phyloP scores from a whole-genome alignment of 2,888 invertebrate genomes.

The Cataglyphis albicans region DNA sequence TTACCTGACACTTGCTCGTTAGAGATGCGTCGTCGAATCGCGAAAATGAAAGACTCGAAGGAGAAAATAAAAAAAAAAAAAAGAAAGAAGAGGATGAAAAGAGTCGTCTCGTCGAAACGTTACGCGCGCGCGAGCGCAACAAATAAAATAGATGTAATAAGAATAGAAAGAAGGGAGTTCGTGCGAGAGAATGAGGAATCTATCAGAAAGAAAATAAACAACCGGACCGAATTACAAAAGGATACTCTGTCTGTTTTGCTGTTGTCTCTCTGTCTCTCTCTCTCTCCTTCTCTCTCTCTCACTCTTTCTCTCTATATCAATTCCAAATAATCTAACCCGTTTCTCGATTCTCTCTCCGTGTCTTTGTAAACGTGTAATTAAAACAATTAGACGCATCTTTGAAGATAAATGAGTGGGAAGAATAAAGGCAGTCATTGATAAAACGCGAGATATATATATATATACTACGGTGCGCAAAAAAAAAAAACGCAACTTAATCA shows the following conservation, averaged over 20 bases:
- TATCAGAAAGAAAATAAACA: constrained; percentile 42
- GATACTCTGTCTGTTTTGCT: constrained; percentile 81
- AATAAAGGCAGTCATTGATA: constrained; percentile 32
- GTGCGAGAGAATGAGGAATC: constrained; percentile 32
- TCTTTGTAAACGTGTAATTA: constrained; percentile 75
- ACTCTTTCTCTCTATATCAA: constrained; percentile 64
- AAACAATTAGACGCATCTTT: constrained; percentile 5
- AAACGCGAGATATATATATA: constrained; percentile 19
- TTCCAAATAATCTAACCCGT: constrained; percentile 76
- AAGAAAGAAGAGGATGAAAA: too few species aligned
- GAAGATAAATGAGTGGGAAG: constrained; percentile 23
- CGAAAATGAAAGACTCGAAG: constrained; percentile 23
- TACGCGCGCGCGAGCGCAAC: constrained; percentile 2
- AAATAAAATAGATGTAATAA: constrained; percentile 32
- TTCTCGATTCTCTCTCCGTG: constrained; percentile 80
- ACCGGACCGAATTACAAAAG: constrained; percentile 45
- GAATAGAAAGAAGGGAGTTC: constrained; percentile 17
- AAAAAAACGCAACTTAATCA: constrained; percentile 47
- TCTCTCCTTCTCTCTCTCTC: constrained; percentile 60
- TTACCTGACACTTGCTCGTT: not conserved
- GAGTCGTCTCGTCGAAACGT: constrained; percentile 35
- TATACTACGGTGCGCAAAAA: constrained; percentile 17
- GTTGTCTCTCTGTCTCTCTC: constrained; percentile 68
- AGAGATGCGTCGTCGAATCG: not conserved
- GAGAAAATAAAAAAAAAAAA: not conserved